Evolutionary conservation across 2,113 vertebrate species (phyloP).

Genomic region (human (Homo sapiens)): GRCh38 chr1:77581501-77582000

Average conservation of each 20-base stretch:
- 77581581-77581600: not conserved
- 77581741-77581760: not conserved
- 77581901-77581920: constrained; percentile 66
- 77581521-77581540: not conserved
- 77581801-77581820: constrained; percentile 95
- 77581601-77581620: not conserved
- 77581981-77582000: constrained; percentile 97
- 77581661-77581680: not conserved
- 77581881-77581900: constrained; percentile 90
- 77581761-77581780: constrained; percentile 86
- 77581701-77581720: not conserved
- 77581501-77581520: not conserved
- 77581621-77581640: not conserved
- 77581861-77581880: constrained; percentile 95
- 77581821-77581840: constrained; percentile 91
- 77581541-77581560: not conserved
- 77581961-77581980: constrained; percentile 83
- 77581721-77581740: not conserved
- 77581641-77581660: not conserved
- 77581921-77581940: not conserved
- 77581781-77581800: constrained; percentile 89
- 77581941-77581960: constrained; percentile 30
- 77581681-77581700: constrained; percentile 24
- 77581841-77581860: constrained; percentile 94
- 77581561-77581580: not conserved